A percentile compares a stretch with the other conserved stretches of the same genome.
Evolutionary conservation across 2,113 vertebrate genomes (phyloP).

Genomic region (Peucedramus taeniatus): DNA sequence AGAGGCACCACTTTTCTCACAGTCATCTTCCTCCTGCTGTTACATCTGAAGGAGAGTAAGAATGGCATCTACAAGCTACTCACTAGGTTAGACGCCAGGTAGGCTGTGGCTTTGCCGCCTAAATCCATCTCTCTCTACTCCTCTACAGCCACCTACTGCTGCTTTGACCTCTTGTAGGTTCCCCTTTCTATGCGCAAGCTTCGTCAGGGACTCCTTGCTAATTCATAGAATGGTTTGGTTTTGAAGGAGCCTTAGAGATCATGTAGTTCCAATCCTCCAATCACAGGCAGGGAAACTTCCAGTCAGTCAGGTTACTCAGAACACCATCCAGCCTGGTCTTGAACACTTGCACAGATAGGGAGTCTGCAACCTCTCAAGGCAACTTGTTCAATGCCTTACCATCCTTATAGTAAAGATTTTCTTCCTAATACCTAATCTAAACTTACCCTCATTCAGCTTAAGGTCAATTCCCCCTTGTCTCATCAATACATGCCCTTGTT

Average conservation of each 20-base stretch:
- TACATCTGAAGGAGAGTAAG: neutral
- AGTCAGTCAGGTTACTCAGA: neutral
- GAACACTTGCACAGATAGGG: neutral
- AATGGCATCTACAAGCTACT: neutral
- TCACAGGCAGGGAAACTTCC: neutral
- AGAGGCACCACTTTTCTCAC: accelerated
- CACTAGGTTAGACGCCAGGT: neutral
- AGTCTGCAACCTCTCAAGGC: neutral
- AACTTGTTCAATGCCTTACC: neutral
- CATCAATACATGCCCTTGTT: neutral
- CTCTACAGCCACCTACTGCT: neutral
- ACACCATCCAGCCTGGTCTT: neutral
- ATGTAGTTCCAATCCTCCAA: neutral
- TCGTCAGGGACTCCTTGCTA: neutral
- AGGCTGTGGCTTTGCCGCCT: neutral
- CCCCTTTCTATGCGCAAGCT: neutral
- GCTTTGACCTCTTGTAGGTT: neutral
- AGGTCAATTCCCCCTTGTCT: neutral
- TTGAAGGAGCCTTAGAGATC: neutral
- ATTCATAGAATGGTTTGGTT: neutral
- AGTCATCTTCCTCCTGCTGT: neutral
- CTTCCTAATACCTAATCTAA: neutral
- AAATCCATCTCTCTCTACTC: neutral
- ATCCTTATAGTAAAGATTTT: neutral
- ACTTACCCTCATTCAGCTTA: neutral